Conservation (phyloP, 2,113 vertebrate species). For the Osmerus mordax region DNA sequence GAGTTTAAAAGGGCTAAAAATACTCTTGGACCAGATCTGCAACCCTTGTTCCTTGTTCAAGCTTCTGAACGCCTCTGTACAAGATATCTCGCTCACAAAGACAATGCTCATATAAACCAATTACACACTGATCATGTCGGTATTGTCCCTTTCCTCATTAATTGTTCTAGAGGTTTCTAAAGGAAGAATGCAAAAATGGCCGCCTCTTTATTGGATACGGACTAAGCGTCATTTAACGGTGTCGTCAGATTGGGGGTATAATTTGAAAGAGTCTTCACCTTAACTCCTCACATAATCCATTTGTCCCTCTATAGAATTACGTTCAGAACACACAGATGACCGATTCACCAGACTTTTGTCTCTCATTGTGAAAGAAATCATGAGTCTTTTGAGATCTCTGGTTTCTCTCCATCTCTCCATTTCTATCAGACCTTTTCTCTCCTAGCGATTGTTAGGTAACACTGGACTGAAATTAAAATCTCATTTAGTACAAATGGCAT, state of each 20-base stretch:
- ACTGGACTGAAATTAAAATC: background rate
- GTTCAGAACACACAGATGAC: conserved; percentile 61
- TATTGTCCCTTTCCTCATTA: conserved; percentile 63
- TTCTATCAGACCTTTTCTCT: conserved; percentile 31
- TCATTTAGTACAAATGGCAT: background rate
- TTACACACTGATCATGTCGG: conserved; percentile 69
- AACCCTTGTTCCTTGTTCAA: conserved; percentile 10
- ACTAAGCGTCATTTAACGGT: conserved; percentile 57
- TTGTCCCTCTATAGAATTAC: conserved; percentile 62
- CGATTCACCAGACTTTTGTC: conserved; percentile 55
- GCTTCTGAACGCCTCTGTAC: conserved; percentile 56
- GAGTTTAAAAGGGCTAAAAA: too few species aligned
- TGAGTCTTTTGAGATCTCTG: conserved; percentile 41
- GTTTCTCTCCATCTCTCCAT: conserved; percentile 50
- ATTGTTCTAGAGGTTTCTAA: conserved; percentile 73
- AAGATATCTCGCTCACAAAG: conserved; percentile 61
- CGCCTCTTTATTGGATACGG: conserved; percentile 40
- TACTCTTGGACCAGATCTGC: too few species aligned
- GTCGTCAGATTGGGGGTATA: conserved; percentile 64
- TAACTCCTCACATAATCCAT: conserved; percentile 60
- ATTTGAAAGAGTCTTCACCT: conserved; percentile 61
- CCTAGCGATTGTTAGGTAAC: conserved; percentile 21
- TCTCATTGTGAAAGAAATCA: conserved; percentile 50
- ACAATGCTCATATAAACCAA: conserved; percentile 71
- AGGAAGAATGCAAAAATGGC: conserved; percentile 24